Evolutionary conservation across 2,113 vertebrate genomes (phyloP), one percentile per base, ranked within the genome.

Genomic region (Coryphaenoides rupestris): DNA sequence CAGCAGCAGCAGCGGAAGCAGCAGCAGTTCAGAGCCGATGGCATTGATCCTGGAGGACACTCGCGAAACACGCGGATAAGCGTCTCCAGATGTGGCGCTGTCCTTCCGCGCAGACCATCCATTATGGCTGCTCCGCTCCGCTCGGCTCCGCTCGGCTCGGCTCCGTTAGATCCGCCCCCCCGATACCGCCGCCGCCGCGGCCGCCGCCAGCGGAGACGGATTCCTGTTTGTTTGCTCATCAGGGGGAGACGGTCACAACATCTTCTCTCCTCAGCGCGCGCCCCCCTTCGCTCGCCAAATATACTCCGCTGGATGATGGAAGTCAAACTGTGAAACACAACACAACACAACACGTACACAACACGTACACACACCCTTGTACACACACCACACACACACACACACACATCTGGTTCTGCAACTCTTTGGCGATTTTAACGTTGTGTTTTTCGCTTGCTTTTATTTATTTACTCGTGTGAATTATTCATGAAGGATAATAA

Each of bases 31-130:
- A 52, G 66, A 45, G 81, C 72, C 77, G 45, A 58, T 80, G 87
- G 82, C 81, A 85, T 73, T 63, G 47, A 80, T 64, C 76, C 77
- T 82, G 74, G 83, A 84, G 85, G 86, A 87, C 82, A 65, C 75
- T 75, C 76, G 5, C 70, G 77, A 79, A 87, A 86, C 83, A 85
- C 81, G 80, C 28, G 16, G 33, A 69, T 81, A 88, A 88, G 64
- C 72, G 19, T 60, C 79, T 63, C 79, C 87, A 88, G 79, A 87
- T 88, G 87, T 58, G 13, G 62, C 67, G 61, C 66, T 84, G 78
- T 88, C 85, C 83, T 33, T 82, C 72, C 16, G 52, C 26, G 52
- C 72, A 62, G 74, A 83, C 82, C 75, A 73, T 75, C 78, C 62
- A 23, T 73, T 82, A 55, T 74, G 72, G 16, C 52, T n/a, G n/a